Evolutionary conservation across 2,888 invertebrate genomes (phyloP), one percentile per base, ranked within the genome.

Genomic region (Mycalesis mineus): DNA sequence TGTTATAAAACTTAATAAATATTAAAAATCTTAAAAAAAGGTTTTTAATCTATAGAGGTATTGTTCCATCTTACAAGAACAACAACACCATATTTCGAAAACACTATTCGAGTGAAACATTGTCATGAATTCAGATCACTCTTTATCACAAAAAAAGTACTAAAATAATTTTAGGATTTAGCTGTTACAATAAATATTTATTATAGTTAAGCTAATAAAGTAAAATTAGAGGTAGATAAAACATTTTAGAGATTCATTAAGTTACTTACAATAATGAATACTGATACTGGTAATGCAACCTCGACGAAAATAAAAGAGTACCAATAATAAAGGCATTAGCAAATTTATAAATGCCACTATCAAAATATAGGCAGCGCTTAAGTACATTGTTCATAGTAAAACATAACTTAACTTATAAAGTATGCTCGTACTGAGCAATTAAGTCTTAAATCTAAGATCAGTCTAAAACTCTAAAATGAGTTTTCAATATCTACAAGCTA

Each of bases 191-290:
- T 84, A 84, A 82, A 78, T 85, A 79, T 82, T 72, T 75, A 71
- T 79, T 31, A 73, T 75, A 77, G 59, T 60, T 64, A 61, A 70
- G 78, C 69, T 81, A 82, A 72, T 77, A 81, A 78, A 85, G 78
- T 82, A 82, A 77, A 75, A 64, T 80, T 77, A 86, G 89, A 89
- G 89, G 89, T 89, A 89, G 89, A 87, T 84, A 78, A 78, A 82
- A 81, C 73, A 72, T 76, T 74, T 75, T 69, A 83, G 84, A 89
- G 87, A 89, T 88, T 89, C 86, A 69, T 77, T 75, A 61, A 77
- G 75, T 74, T 75, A 77, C 80, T 81, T 79, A 81, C 66, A 77
- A 72, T 79, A 83, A 76, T 73, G 73, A 88, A 89, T 88, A 89
- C 88, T 89, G 88, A 77, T 78, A 75, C 74, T 77, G 87, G 87